phyloP scores from a whole-genome alignment of 2,797 vertebrate species.

The Notamacropus eugenii region DNA sequence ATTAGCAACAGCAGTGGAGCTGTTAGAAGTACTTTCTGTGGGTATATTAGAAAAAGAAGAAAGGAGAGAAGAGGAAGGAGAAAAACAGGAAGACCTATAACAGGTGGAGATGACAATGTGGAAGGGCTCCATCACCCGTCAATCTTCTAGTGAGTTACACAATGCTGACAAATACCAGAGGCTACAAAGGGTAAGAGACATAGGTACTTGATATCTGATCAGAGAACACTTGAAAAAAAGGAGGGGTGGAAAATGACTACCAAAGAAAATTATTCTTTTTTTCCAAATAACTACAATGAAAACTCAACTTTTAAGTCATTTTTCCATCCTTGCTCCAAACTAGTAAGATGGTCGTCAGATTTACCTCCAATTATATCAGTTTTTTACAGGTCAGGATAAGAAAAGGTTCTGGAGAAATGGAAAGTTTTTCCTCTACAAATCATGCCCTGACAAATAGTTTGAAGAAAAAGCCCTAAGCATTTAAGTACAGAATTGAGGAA shows the following conservation, averaged over 20 bases:
- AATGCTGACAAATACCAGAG: background rate
- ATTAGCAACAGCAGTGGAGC: background rate
- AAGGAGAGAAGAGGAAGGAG: background rate
- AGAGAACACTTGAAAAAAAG: background rate
- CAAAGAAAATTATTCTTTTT: background rate
- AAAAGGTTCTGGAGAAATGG: background rate
- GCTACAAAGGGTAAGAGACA: background rate
- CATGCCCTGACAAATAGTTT: background rate
- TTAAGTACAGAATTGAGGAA: background rate
- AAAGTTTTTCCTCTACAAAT: background rate
- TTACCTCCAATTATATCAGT: background rate
- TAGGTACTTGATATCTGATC: background rate
- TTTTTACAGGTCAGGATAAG: background rate
- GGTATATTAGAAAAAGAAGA: background rate
- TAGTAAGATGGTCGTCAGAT: background rate
- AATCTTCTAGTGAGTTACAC: background rate
- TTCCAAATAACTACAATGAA: background rate
- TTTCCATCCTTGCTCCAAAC: background rate
- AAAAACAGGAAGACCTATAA: background rate
- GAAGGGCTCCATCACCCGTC: background rate
- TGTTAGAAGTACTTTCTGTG: background rate
- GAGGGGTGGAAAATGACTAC: background rate
- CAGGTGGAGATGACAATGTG: background rate
- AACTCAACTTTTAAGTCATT: background rate
- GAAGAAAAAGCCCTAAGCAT: background rate